phyloP scores from a whole-genome alignment of 1,140 invertebrate genomes.

The Musca domestica region DNA sequence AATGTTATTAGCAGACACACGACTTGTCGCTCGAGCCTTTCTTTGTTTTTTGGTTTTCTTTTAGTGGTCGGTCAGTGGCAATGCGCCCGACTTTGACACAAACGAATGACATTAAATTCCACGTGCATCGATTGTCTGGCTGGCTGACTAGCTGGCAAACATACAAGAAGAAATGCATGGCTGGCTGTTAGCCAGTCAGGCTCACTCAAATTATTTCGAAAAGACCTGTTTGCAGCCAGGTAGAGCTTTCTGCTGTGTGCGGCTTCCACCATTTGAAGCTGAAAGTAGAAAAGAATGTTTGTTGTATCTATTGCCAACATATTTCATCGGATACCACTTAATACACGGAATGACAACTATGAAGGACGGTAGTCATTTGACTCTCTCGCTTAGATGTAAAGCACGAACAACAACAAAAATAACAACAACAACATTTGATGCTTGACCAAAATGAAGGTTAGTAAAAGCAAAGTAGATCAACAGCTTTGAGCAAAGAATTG shows the following conservation, averaged over 20 bases:
- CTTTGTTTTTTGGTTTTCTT: too few species aligned
- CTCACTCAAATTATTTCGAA: too few species aligned
- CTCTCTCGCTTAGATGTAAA: too few species aligned
- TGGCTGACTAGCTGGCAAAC: too few species aligned
- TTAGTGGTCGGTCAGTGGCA: neutral
- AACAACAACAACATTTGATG: neutral
- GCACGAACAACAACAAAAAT: neutral
- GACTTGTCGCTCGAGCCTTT: slow-evolving; percentile 1
- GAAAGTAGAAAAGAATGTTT: neutral
- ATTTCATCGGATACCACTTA: slow-evolving; percentile 22
- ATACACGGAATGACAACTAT: slow-evolving; percentile 21
- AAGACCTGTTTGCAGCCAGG: too few species aligned
- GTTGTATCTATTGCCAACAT: slow-evolving; percentile 15
- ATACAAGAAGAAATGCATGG: too few species aligned
- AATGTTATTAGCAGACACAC: slow-evolving; percentile 12
- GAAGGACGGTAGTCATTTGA: neutral
- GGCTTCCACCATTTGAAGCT: too few species aligned
- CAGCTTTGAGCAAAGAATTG: neutral
- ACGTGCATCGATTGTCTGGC: slow-evolving; percentile 17
- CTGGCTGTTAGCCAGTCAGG: too few species aligned
- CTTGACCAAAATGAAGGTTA: neutral
- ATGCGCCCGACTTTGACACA: slow-evolving; percentile 19
- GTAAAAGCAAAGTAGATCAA: slow-evolving; percentile 13
- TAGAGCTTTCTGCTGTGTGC: too few species aligned
- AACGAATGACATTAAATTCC: slow-evolving; percentile 22